Conservation (phyloP, 2,797 vertebrate genomes). For the Rhabdophis nuchalis region DNA sequence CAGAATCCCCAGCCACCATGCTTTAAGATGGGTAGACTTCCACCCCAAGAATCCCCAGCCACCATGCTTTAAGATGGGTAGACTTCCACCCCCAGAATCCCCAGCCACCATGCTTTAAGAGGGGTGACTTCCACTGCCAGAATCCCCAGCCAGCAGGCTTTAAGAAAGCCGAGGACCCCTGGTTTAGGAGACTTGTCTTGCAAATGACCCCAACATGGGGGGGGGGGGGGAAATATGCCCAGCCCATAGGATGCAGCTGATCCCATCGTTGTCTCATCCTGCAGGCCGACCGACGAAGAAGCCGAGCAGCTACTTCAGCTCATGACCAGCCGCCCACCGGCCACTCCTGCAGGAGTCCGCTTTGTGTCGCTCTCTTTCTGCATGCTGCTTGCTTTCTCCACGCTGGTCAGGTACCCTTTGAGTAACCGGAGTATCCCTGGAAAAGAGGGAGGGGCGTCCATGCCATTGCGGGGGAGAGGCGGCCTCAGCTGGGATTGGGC, state of each 20-base stretch:
- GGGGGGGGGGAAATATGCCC: not conserved
- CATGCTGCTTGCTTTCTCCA: constrained; percentile 94
- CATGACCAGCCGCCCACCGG: constrained; percentile 96
- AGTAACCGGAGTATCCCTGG: accelerated
- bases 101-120: too few species aligned
- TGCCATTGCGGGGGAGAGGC: not conserved
- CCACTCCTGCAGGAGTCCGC: constrained; percentile 93
- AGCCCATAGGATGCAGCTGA: accelerated
- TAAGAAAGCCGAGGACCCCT: not conserved
- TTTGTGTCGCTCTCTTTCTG: constrained; percentile 97
- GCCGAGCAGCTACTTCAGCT: constrained; percentile 92
- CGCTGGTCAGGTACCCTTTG: constrained; percentile 85
- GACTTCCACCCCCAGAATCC: too few species aligned
- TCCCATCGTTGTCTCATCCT: not conserved
- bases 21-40: too few species aligned
- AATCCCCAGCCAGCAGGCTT: too few species aligned
- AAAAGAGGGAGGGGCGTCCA: accelerated
- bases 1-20: too few species aligned
- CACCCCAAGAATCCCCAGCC: too few species aligned
- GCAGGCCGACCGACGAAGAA: constrained; percentile 94
- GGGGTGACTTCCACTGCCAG: too few species aligned
- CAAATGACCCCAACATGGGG: not conserved
- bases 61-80: too few species aligned
- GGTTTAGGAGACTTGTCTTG: not conserved
- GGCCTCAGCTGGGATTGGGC: not conserved